A percentile compares a stretch with the other conserved stretches of the same genome.
Evolutionary conservation across 2,888 invertebrate genomes (phyloP).

Genomic region (Hypselothyrea guttata): DNA sequence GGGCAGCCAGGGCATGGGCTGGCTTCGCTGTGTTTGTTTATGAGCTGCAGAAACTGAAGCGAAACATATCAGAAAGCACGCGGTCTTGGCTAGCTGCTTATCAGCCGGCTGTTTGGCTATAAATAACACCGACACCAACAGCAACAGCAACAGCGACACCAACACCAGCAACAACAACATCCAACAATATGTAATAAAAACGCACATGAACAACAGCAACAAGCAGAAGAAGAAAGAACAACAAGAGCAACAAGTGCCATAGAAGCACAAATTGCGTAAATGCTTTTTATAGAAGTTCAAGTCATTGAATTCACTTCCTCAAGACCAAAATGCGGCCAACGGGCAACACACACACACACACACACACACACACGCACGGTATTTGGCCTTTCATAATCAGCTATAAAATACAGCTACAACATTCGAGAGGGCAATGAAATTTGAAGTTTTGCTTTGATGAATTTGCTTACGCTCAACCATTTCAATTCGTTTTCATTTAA

Average conservation of each 20-base stretch:
- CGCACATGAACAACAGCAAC: slow-evolving; percentile 14
- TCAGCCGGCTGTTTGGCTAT: slow-evolving; percentile 31
- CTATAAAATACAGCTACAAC: slow-evolving; percentile 15
- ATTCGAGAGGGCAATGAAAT: slow-evolving; percentile 7
- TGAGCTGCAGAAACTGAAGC: slow-evolving; percentile 9
- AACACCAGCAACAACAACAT: slow-evolving; percentile 16
- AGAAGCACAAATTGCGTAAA: slow-evolving; percentile 41
- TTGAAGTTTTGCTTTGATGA: slow-evolving; percentile 21
- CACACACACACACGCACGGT: slow-evolving; percentile 8
- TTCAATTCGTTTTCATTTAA: slow-evolving; percentile 35
- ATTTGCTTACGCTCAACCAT: slow-evolving; percentile 14
- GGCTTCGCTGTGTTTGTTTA: not conserved
- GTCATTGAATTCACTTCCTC: slow-evolving; percentile 44
- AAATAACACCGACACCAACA: slow-evolving; percentile 27
- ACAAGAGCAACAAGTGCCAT: slow-evolving; percentile 26
- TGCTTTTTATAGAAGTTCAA: slow-evolving; percentile 50
- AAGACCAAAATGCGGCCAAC: slow-evolving; percentile 28
- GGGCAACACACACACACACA: slow-evolving; percentile 4
- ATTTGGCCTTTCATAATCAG: slow-evolving; percentile 27
- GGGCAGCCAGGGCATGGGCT: not conserved
- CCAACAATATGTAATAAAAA: slow-evolving; percentile 32
- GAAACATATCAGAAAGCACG: slow-evolving; percentile 30
- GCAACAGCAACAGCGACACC: slow-evolving; percentile 8
- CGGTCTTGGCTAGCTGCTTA: slow-evolving; percentile 29
- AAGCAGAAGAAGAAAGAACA: slow-evolving; percentile 5